Conservation (phyloP, 2,113 vertebrate genomes). For the Xiphias gladius region DNA sequence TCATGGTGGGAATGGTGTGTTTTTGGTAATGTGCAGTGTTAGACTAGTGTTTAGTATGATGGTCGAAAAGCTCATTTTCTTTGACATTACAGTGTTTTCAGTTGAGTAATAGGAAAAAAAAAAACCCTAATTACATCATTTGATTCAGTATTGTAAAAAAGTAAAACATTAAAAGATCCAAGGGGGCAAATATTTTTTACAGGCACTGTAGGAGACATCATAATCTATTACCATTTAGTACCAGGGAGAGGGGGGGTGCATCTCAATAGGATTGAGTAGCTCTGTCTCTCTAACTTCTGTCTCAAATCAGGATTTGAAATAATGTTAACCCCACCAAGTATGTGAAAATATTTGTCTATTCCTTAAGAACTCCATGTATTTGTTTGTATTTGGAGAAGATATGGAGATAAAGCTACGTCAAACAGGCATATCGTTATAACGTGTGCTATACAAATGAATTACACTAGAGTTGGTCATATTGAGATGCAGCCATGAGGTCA, state of each 20-base stretch:
- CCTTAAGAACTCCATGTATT: conserved; percentile 30
- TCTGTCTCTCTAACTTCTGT: conserved; percentile 52
- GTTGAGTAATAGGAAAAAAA: neutral
- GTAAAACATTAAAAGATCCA: conserved; percentile 32
- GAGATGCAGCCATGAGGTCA: conserved; percentile 62
- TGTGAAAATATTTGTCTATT: conserved; percentile 46
- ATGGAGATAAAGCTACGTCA: conserved; percentile 63
- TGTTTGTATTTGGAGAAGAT: conserved; percentile 43
- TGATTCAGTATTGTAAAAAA: conserved; percentile 44
- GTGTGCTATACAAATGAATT: conserved; percentile 70
- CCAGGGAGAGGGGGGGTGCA: conserved; percentile 59
- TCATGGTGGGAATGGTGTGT: neutral
- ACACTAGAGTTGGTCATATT: conserved; percentile 56
- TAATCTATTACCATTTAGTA: conserved; percentile 57
- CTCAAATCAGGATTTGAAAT: conserved; percentile 29
- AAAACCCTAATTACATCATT: conserved; percentile 21
- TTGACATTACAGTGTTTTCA: neutral
- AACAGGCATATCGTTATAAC: conserved; percentile 43
- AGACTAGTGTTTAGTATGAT: neutral
- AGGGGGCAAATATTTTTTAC: conserved; percentile 38
- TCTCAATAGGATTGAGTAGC: conserved; percentile 61
- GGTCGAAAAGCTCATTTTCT: neutral
- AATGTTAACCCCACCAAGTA: conserved; percentile 3
- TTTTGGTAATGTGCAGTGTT: neutral
- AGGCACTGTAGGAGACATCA: conserved; percentile 55